Evolutionary conservation across 2,113 vertebrate species (phyloP).

Genomic region (Cariama cristata): DNA sequence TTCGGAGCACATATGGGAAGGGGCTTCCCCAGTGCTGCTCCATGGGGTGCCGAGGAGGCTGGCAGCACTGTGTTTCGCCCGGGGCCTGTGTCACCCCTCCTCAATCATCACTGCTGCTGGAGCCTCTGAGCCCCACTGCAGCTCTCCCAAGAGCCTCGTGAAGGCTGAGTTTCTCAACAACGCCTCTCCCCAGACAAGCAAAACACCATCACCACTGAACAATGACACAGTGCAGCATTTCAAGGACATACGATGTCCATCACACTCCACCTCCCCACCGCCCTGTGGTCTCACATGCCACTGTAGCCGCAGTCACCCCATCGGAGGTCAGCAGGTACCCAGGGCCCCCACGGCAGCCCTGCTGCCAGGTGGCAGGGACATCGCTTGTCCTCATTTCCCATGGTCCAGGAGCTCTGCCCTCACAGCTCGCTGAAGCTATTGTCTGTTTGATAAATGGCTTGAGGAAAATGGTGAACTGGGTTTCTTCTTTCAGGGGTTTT

Average conservation of each 20-base stretch:
- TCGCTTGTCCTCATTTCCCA: background rate
- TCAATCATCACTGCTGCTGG: accelerated
- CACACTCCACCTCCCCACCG: accelerated
- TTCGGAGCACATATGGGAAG: background rate
- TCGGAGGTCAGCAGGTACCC: background rate
- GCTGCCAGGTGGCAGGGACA: background rate
- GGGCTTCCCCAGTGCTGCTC: background rate
- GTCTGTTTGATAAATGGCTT: background rate
- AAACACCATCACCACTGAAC: background rate
- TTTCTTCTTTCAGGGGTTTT: background rate
- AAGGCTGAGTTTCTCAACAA: background rate
- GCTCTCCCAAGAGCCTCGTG: background rate
- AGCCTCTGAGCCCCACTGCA: accelerated
- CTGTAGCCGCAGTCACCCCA: accelerated
- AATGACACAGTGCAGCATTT: background rate
- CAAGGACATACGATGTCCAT: accelerated
- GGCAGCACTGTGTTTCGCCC: accelerated
- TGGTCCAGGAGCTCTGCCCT: background rate
- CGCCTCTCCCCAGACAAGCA: background rate
- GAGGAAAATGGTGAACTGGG: background rate
- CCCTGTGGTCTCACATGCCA: accelerated
- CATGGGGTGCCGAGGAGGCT: accelerated
- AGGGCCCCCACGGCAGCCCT: accelerated
- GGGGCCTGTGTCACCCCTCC: background rate
- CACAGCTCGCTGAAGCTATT: background rate